Evolutionary conservation across 2,797 vertebrate species (phyloP).

Genomic region (Selene dorsalis): DNA sequence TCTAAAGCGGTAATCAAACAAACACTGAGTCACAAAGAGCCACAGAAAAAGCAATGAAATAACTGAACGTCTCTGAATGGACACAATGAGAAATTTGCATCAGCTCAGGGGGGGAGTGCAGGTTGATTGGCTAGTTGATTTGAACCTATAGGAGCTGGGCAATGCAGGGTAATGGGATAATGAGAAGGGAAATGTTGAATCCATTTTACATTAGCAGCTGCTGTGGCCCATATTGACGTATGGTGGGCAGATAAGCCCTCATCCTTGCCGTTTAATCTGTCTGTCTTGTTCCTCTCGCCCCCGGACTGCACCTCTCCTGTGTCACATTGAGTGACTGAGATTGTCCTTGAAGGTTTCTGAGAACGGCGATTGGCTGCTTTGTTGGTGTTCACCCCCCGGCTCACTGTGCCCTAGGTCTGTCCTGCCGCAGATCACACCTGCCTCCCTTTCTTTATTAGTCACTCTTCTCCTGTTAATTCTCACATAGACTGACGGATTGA

Average conservation of each 20-base stretch:
- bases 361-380: constrained; percentile 70
- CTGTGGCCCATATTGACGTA: constrained; percentile 54
- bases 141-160: constrained; percentile 44
- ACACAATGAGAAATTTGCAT: constrained; percentile 44
- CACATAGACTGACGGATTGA: constrained; percentile 40
- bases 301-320: constrained; percentile 64
- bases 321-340: constrained; percentile 79
- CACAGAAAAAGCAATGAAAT: constrained; percentile 36
- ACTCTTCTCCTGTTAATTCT: constrained; percentile 52
- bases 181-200: constrained; percentile 72
- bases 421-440: constrained; percentile 71
- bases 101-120: constrained; percentile 2
- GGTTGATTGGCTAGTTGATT: constrained; percentile 58
- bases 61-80: constrained; percentile 47
- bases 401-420: constrained; percentile 60
- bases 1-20: constrained; percentile 54
- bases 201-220: constrained; percentile 69
- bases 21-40: constrained; percentile 33
- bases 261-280: constrained; percentile 68
- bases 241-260: constrained; percentile 55
- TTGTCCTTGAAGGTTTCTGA: constrained; percentile 81
- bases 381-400: constrained; percentile 59
- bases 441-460: constrained; percentile 61
- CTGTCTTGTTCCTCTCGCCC: constrained; percentile 64
- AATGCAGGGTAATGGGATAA: constrained; percentile 56